Base-by-base conservation (phyloP, 64 coral and sea anemone genomes). In the Pachyseris speciosa region DNA sequence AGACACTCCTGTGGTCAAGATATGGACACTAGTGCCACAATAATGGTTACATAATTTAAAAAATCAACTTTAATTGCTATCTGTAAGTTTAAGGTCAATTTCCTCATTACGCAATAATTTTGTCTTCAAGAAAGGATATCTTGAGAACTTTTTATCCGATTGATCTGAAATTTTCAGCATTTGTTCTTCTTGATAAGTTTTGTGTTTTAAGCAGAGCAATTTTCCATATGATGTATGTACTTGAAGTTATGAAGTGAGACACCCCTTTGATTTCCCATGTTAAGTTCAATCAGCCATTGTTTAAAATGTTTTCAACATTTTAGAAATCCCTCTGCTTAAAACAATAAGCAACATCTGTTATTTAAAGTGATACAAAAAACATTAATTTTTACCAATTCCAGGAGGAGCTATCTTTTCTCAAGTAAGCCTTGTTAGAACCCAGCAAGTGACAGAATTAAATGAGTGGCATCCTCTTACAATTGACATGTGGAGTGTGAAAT, bases 121-220 rank as follows among this genome's bases (percentile, higher is more conserved):
- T n/a, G n/a, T n/a, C n/a, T n/a, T n/a, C n/a, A n/a, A n/a, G n/a
- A n/a, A n/a, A n/a, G n/a, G n/a, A n/a, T n/a, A n/a, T n/a, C n/a
- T n/a, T n/a, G n/a, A n/a, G n/a, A n/a, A n/a, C n/a, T n/a, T n/a
- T n/a, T n/a, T n/a, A n/a, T n/a, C n/a, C n/a, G n/a, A n/a, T n/a
- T n/a, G n/a, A 78, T 65, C 11, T 81, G 29, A 80, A 90, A 90
- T 70, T 90, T 90, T 90, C 75, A 81, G 88, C 39, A 55, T 4
- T 87, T 19, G 13, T 90, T 80, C 19, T 69, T 90, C 43, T 90
- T 25, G 69, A 1, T 81, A 37, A 90, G 75, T 51, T 81, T 50
- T 69, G 67, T 58, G 22, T 63, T 47, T 49, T 80, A 65, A 69
- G 87, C 87, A 69, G 29, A 90, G 40, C 45, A 25, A 90, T 69